phyloP scores from a whole-genome alignment of 2,888 invertebrate genomes.

The Nysson spinosus region DNA sequence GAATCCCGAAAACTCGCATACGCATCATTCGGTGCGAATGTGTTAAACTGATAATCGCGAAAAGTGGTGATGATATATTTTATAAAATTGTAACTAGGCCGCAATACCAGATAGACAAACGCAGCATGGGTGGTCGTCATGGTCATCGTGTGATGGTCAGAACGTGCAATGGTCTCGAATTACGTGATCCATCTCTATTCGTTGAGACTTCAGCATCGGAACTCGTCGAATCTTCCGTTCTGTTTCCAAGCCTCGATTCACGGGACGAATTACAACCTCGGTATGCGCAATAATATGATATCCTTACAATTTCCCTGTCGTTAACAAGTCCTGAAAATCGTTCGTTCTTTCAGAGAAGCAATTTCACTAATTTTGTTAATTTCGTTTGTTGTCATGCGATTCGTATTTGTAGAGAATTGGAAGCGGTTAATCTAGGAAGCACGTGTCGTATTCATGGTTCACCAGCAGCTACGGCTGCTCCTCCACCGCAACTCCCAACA shows the following conservation, averaged over 20 bases:
- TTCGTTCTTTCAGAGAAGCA: no score
- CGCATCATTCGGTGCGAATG: no score
- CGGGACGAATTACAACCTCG: slow-evolving; percentile 80
- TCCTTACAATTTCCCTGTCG: no score
- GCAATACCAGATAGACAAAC: slow-evolving; percentile 79
- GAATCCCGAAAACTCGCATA: no score
- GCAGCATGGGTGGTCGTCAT: slow-evolving; percentile 69
- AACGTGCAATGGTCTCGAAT: slow-evolving; percentile 87
- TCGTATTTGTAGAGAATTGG: slow-evolving; percentile 78
- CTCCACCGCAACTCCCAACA: slow-evolving; percentile 76
- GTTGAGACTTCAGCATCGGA: slow-evolving; percentile 76
- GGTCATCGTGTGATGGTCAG: slow-evolving; percentile 84
- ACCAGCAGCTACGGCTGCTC: slow-evolving; percentile 79
- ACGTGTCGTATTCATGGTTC: slow-evolving; percentile 81
- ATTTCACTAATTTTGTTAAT: no score
- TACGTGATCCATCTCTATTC: slow-evolving; percentile 80
- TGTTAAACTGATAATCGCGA: no score
- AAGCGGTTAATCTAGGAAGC: slow-evolving; percentile 79
- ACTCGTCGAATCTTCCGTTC: slow-evolving; percentile 78
- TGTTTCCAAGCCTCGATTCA: slow-evolving; percentile 80
- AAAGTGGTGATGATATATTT: no score
- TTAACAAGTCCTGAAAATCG: no score
- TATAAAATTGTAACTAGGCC: slow-evolving; percentile 72
- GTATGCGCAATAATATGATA: slow-evolving; percentile 63
- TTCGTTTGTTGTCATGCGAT: no score